Evolutionary conservation across 2,888 invertebrate genomes (phyloP), one percentile per base, ranked within the genome.

Genomic region (Tridacna gigas): DNA sequence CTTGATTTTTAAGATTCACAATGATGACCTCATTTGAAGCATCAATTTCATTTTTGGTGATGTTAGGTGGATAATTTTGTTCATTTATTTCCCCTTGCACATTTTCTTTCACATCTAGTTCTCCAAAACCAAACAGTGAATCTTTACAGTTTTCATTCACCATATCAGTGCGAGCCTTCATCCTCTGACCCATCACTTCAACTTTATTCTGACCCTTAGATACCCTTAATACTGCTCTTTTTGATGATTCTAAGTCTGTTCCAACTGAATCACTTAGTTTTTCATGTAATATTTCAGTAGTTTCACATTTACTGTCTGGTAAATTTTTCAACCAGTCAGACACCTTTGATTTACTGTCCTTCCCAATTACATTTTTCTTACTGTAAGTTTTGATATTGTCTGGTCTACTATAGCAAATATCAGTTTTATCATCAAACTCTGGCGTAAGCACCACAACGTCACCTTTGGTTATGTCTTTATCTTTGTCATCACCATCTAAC

Each of bases 241-340:
- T 73, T 28, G n/a, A 67, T 1, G 48, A 13, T 12, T 67, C 45
- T n/a, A n/a, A 15, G 9, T 51, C 25, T 15, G 22, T 51, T 22
- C n/a, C n/a, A 69, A 47, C 13, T n/a, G 20, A 13, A n/a, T 63
- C 2, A 63, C 22, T n/a, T 13, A 15, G 3, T 71, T 22, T 20
- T n/a, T 71, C n/a, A 51, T 25, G 25, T 25, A 13, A n/a, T 15
- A 15, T 37, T 37, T 26, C 37, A 28, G 37, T 37, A 18, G 28
- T 4, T 26, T 51, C 71, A n/a, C 13, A 3, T 51, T 51, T 25
- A 69, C n/a, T 26, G n/a, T 61, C 37, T 45, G 61, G 47, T 12
- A 75, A 47, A 69, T 80, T 77, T 67, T 83, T 79, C 47, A 88
- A 81, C 88, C 88, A 88, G 18, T 85, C 83, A 25, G 71, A 37